phyloP scores from a whole-genome alignment of 2,888 invertebrate species.

The Scotopteryx bipunctaria region DNA sequence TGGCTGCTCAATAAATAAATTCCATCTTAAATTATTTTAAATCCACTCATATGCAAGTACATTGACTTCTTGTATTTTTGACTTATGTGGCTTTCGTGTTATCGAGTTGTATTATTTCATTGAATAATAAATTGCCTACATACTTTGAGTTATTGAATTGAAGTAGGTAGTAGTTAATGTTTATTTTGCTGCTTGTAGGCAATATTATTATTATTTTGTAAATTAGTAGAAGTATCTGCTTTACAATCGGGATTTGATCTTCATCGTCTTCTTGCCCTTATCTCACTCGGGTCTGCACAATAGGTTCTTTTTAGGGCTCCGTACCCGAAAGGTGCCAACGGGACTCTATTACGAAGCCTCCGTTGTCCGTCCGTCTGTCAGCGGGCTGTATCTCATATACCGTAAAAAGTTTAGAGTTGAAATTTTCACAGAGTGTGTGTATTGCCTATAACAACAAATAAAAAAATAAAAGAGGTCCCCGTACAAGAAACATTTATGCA shows the following conservation, averaged over 20 bases:
- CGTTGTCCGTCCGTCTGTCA: no score
- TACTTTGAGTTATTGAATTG: conserved; percentile 29
- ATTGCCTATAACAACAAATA: no score
- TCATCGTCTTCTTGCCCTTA: no score
- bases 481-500: no score
- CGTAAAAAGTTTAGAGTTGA: no score
- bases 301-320: no score
- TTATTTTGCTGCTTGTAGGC: background rate
- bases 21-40: conserved; percentile 77
- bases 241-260: background rate
- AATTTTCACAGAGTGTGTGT: no score
- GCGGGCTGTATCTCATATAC: no score
- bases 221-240: background rate
- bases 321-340: no score
- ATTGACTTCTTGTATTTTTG: conserved; percentile 79
- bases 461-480: no score
- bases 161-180: background rate
- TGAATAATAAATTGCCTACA: conserved; percentile 49
- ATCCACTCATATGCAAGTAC: conserved; percentile 75
- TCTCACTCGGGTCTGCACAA: no score
- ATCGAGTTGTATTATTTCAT: conserved; percentile 53
- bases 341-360: no score
- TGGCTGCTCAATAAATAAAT: conserved; percentile 67
- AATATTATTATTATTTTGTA: background rate
- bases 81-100: conserved; percentile 64